Evolutionary conservation across 2,113 vertebrate genomes (phyloP), one percentile per base, ranked within the genome.

Genomic region (Hippocampus guttulatus): DNA sequence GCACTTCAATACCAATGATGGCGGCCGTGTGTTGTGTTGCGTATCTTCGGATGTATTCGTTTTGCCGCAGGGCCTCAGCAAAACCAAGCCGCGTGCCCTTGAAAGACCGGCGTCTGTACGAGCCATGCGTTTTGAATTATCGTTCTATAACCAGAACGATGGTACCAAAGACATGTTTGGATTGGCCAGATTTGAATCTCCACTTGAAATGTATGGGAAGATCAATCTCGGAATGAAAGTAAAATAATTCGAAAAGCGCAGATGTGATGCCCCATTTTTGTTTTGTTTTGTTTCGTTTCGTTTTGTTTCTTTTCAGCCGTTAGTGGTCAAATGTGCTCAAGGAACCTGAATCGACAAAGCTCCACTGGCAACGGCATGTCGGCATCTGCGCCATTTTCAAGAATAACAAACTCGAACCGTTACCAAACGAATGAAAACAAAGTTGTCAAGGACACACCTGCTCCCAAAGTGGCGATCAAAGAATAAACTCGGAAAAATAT

Each of bases 61-160:
- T 75, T 61, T 61, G 69, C 81, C 74, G 75, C 76, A 54, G 76
- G 73, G 70, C 38, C 73, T 76, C 88, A 75, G 45, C 82, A 61
- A 79, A 84, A 88, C 74, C 62, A 70, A 75, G 75, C 67, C 71
- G 75, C 52, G 8, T 41, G 66, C 33, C 51, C 62, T 81, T 75
- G 75, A 81, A 85, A 83, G 14, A 15, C 70, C 75, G 68, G 79
- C 65, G 86, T 78, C 76, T 73, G 80, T 90, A 89, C 81, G 77
- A 90, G 71, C 80, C 88, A 82, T 87, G 79, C 80, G 75, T 85
- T 90, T 88, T 84, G 75, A 89, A 86, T 89, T 85, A 86, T 85
- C 79, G 78, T 69, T 74, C 70, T 68, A 76, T 82, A 87, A 76
- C 66, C 76, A 80, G 66, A 67, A 79, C 65, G 78, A 83, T 80